Conservation (phyloP, 2,113 vertebrate genomes). For the Crotalus viridis region DNA sequence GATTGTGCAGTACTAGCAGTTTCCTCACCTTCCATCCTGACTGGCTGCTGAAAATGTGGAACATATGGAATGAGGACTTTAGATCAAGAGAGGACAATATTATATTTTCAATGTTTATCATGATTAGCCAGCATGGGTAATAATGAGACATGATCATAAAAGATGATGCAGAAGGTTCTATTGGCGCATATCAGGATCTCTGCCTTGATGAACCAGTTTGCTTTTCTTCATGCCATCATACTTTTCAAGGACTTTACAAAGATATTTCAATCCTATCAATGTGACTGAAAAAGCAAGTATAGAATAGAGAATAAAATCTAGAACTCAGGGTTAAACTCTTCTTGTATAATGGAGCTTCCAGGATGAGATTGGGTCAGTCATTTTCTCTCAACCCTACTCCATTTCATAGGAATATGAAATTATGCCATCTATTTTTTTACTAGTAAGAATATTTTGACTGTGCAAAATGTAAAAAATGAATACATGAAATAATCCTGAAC, state of each 20-base stretch:
- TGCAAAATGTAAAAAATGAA: not conserved
- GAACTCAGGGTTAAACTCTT: not conserved
- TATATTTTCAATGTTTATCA: not conserved
- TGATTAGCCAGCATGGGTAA: not conserved
- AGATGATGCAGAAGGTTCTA: not conserved
- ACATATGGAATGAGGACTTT: not conserved
- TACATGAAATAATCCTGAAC: not conserved
- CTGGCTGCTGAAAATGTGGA: not conserved
- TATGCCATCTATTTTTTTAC: not conserved
- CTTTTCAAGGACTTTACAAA: not conserved
- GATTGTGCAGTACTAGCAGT: not conserved
- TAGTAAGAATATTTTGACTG: not conserved
- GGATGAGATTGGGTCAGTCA: not conserved
- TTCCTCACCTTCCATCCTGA: not conserved
- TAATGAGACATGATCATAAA: not conserved
- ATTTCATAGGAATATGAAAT: not conserved
- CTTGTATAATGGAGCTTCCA: not conserved
- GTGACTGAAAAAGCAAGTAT: too few species aligned
- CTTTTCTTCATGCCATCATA: not conserved
- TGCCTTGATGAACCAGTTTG: not conserved
- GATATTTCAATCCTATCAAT: not conserved
- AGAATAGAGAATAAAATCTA: not conserved
- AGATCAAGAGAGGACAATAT: not conserved
- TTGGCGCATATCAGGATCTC: not conserved
- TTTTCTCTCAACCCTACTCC: not conserved